Base-by-base conservation (phyloP, 2,113 vertebrate species). In the Muscicapa adusta region DNA sequence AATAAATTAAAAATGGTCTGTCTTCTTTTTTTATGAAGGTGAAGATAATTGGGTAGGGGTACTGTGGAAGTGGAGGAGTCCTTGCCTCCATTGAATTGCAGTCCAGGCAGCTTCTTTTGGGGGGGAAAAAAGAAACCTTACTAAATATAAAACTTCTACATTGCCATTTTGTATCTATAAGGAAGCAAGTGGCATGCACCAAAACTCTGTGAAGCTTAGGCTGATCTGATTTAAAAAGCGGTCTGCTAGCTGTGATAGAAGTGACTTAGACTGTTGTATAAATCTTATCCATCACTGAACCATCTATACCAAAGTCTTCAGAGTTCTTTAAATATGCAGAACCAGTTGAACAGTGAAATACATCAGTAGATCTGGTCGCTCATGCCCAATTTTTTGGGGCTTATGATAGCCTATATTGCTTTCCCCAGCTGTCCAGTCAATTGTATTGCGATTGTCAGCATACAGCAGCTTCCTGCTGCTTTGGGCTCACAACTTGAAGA, bases 321-420 rank as follows among this genome's bases (percentile, higher is more conserved):
- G 51, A 81, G 47, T 74, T 72, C 34, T 82, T 72, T 53, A 71
- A 57, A 50, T 63, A 25, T 6, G 10, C 71, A 88, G 38, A 67
- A 79, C 34, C 33, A 50, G 24, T 29, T 77, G 18, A 77, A 33
- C 0, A 0, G 20, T 86, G 51, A 73, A 80, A 58, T 71, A 10
- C 3, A 6, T 72, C 31, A 20, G 45, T 70, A 66, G 25, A 36
- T 79, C 8, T 42, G 36, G 19, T 78, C 3, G 0, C 28, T 85
- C 1, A 0, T 65, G 12, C 34, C 62, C 26, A 23, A 0, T n/a
- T 65, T 78, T 76, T 0, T 7, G 8, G 12, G 16, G 20, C 24
- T 89, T 72, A 4, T 57, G 25, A 48, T 75, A 51, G 15, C 22
- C 14, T 8, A 63, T 78, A 36, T 11, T 94, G 26, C 56, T 81